Base-by-base conservation (phyloP, 1,140 invertebrate genomes). In the Ganaspis sp. region DNA sequence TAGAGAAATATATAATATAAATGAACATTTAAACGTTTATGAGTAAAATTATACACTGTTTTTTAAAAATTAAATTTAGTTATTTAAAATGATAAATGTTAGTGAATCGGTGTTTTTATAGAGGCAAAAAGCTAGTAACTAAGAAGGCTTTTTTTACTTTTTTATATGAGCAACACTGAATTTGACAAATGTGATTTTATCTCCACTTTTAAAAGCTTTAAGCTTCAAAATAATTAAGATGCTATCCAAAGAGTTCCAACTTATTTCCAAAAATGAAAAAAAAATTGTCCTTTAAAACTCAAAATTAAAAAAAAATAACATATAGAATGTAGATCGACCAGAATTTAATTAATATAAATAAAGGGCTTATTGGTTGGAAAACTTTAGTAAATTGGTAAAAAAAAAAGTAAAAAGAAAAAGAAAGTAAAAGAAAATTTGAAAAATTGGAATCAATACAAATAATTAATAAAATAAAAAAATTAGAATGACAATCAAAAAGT, bases 111-210 rank as follows among this genome's bases (percentile, higher is more conserved):
- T 64, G 58, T 64, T 64, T 64, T 64, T 64, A 11, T 64, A 64
- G 26, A 29, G 58, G 29, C 11, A 8, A 29, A 64, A 64, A 12
- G 26, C 21, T 64, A 64, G 58, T 15, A 64, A 64, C n/a, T 64
- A 64, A 29, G 58, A 12, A 34, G n/a, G 58, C 23, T 64, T 64
- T 64, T 64, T 64, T 64, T 58, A 23, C 53, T 29, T 29, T 34
- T 64, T 8, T 64, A 29, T 58, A 26, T 19, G 11, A 8, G 11
- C 11, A 64, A 29, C 11, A 64, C 26, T 64, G 58, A 29, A 64
- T 64, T 64, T 64, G 58, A 64, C 12, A 64, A 64, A 64, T 64
- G 58, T 64, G 58, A n/a, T 64, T 64, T 64, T 34, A 64, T n/a
- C 58, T 64, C 21, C 23, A 64, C 15, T 64, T 64, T 64, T 34